Base-by-base conservation (phyloP, 2,797 vertebrate genomes). In the Pangasius macronema region DNA sequence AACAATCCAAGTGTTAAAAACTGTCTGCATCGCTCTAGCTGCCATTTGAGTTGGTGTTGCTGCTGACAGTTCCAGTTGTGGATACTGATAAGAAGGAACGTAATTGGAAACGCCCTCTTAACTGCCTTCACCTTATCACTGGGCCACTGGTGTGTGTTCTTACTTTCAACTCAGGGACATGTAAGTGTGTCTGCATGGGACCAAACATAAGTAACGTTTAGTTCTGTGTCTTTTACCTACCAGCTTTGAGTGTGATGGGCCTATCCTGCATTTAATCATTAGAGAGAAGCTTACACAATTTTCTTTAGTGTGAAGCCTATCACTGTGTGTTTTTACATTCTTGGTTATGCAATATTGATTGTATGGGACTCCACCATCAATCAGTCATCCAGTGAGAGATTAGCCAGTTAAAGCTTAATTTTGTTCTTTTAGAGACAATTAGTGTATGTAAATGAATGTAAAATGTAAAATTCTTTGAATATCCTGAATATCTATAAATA, bases 31-130 rank as follows among this genome's bases (percentile, higher is more conserved):
- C 27, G 24, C 30, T 86, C 33, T 39, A 99, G 99, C 88, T 96
- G 27, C 99, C 98, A 0, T 83, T 98, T 79, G 98, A 99, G 93
- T 68, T 99, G 67, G 72, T 98, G 88, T 93, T 99, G 90, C 95
- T 98, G 90, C 94, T 99, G 90, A 97, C 96, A 0, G 92, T 99
- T 36, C 98, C 99, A 0, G 92, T 99, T 0, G 97, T 99, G 77
- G 98, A 99, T 91, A 97, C 96, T 0, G 97, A 98, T 93, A 96
- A 96, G 92, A 97, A 98, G 0, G 97, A 98, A 89, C 94, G 89
- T 89, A 99, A 99, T 94, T 99, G 99, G 98, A 97, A 96, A 77
- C 97, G 98, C 7, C 98, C 99, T 3, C 95, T 99, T 55, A 99
- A 99, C 95, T 99, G 97, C 87, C 93, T 99, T 70, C 99, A 99